Evolutionary conservation across 2,888 invertebrate species (phyloP), one percentile per base, ranked within the genome.

Genomic region (Sussaba pulchella): DNA sequence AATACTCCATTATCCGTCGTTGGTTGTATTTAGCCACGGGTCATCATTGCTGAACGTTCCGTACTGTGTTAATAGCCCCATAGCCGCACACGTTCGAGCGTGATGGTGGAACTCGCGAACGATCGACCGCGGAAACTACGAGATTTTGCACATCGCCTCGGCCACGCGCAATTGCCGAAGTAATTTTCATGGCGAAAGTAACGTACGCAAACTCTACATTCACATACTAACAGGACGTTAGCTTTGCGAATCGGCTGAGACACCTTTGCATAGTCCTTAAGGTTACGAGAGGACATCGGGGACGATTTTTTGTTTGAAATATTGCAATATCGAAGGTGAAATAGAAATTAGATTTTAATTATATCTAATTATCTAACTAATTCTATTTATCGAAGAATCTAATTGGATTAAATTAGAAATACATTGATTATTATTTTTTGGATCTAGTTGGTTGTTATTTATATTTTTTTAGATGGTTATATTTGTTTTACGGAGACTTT

Each of bases 131-230:
- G 2, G 31, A 31, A n/a, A n/a, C n/a, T n/a, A 10, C 64, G 52
- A 63, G 64, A 41, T 54, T 36, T 57, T 41, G 10, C 19, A 50
- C n/a, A n/a, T 71, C 26, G 43, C 36, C 59, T 17, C n/a, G 26
- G 1, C 31, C 31, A 24, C 50, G 36, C 21, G 61, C 59, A 61
- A 31, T 61, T 39, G 61, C 31, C 45, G 63, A 39, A 19, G 72
- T 73, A 54, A 73, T 73, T 73, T 54, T 52, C 72, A 54, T 64
- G 43, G 72, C 72, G 64, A 73, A 73, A 73, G 72, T 64, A 73
- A 54, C 52, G 52, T 50, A 39, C 61, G 21, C 24, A n/a, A n/a
- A n/a, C n/a, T n/a, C n/a, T 52, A 19, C 67, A 19, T 67, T 50
- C 50, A 52, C 36, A 39, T 21, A 1, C 24, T 45, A 52, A 41